Conservation (phyloP, 2,113 vertebrate genomes). For the Nothocercus nigrocapillus region DNA sequence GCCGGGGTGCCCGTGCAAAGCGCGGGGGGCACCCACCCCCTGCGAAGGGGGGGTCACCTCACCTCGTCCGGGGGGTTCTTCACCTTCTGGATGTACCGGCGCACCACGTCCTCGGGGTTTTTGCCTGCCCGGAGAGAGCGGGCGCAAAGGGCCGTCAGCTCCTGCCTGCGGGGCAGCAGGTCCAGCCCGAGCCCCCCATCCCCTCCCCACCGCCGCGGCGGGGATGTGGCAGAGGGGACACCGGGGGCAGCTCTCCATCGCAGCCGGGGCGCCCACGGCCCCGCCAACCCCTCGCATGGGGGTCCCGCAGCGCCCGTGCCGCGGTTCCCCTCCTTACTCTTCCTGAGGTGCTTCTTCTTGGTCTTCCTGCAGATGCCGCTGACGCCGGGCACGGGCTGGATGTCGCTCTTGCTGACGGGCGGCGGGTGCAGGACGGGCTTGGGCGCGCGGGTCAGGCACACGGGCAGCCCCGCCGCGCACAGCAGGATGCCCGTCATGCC, state of each 20-base stretch:
- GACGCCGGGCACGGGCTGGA: conserved; percentile 92
- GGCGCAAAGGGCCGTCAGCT: background rate
- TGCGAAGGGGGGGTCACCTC: background rate
- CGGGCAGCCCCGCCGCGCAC: conserved; percentile 93
- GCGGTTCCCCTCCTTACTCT: conserved; percentile 79
- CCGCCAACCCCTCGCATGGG: accelerated
- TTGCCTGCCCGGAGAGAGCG: conserved; percentile 79
- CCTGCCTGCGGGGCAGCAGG: accelerated
- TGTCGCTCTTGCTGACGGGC: conserved; percentile 93
- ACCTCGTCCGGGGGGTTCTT: conserved; percentile 94
- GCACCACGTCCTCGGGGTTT: conserved; percentile 93
- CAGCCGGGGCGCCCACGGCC: too few species aligned
- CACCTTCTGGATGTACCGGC: conserved; percentile 94
- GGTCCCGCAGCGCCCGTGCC: accelerated
- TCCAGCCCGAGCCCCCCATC: background rate
- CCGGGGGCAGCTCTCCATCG: too few species aligned
- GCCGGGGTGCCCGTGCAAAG: too few species aligned
- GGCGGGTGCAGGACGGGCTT: conserved; percentile 95
- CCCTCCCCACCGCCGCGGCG: background rate
- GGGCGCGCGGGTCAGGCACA: conserved; percentile 94
- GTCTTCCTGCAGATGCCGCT: conserved; percentile 94
- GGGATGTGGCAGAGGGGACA: background rate
- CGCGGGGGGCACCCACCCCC: background rate
- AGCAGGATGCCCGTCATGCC: conserved; percentile 98
- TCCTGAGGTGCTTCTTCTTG: conserved; percentile 94